Conservation (phyloP, 2,888 invertebrate species). For the Nebria salina region DNA sequence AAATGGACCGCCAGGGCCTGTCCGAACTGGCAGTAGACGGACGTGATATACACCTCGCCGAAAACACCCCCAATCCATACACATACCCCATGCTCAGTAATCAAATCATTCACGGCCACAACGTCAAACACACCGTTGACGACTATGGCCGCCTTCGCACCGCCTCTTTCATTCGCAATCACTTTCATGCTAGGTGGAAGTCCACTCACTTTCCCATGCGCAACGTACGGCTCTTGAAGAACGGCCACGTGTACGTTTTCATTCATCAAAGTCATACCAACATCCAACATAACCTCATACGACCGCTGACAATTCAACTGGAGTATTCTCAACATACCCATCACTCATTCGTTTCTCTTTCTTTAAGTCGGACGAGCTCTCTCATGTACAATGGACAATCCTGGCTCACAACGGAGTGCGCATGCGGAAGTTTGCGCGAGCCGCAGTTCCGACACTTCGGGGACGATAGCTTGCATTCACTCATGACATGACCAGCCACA, state of each 20-base stretch:
- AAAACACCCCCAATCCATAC: constrained; percentile 47
- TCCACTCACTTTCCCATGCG: neutral
- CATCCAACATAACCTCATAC: constrained; percentile 42
- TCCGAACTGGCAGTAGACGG: constrained; percentile 48
- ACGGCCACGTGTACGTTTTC: neutral
- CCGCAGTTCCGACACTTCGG: neutral
- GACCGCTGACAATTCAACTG: neutral
- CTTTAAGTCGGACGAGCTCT: neutral
- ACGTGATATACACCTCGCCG: constrained; percentile 45
- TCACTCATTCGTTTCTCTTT: neutral
- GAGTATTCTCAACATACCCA: neutral
- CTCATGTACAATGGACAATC: neutral
- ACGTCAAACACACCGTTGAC: constrained; percentile 3
- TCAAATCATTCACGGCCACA: neutral
- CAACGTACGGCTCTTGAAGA: neutral
- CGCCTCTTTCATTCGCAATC: neutral
- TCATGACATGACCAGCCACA: neutral
- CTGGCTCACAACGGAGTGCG: neutral
- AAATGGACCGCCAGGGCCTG: constrained; percentile 16
- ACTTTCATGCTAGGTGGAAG: neutral
- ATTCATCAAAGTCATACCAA: constrained; percentile 20
- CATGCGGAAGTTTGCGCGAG: neutral
- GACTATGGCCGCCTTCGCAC: constrained; percentile 39
- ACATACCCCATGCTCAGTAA: constrained; percentile 16
- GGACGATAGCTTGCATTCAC: neutral